Conservation (phyloP, 2,888 invertebrate genomes). For the Dusona sp. region DNA sequence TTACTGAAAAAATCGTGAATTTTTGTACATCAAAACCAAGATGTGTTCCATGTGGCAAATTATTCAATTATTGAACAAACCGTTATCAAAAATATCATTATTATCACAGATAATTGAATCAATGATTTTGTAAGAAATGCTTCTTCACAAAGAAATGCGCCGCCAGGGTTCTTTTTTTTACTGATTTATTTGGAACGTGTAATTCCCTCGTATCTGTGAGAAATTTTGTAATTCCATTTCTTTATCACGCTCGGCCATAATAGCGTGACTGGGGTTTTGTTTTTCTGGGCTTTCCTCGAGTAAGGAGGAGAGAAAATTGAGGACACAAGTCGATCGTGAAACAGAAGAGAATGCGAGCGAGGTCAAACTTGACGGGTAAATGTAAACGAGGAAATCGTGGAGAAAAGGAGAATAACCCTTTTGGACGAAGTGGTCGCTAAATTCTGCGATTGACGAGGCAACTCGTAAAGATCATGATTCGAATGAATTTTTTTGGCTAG, state of each 20-base stretch:
- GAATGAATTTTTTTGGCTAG: not conserved
- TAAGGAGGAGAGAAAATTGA: not conserved
- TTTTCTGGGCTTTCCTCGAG: not conserved
- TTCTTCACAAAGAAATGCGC: too few species aligned
- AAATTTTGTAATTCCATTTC: not conserved
- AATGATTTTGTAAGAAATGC: not conserved
- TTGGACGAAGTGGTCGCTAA: conserved; percentile 7
- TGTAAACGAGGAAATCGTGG: not conserved
- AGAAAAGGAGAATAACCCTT: conserved; percentile 7
- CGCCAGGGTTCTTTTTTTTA: not conserved
- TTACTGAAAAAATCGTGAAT: not conserved
- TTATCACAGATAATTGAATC: not conserved
- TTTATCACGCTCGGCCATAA: not conserved
- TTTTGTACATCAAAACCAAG: too few species aligned
- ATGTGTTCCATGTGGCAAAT: too few species aligned
- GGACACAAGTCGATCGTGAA: conserved; percentile 4
- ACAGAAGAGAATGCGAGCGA: not conserved
- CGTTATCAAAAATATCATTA: too few species aligned
- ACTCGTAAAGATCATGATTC: conserved; percentile 30
- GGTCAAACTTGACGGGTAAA: not conserved
- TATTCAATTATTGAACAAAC: too few species aligned
- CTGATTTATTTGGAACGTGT: not conserved
- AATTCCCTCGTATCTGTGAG: not conserved
- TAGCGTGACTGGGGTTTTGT: not conserved
- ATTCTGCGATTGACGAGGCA: conserved; percentile 32